These are phyloP conservation scores for Tragelaphus scriptus DNA, from an alignment of 2,113 vertebrate species.

Conservation along the genomic window DNA sequence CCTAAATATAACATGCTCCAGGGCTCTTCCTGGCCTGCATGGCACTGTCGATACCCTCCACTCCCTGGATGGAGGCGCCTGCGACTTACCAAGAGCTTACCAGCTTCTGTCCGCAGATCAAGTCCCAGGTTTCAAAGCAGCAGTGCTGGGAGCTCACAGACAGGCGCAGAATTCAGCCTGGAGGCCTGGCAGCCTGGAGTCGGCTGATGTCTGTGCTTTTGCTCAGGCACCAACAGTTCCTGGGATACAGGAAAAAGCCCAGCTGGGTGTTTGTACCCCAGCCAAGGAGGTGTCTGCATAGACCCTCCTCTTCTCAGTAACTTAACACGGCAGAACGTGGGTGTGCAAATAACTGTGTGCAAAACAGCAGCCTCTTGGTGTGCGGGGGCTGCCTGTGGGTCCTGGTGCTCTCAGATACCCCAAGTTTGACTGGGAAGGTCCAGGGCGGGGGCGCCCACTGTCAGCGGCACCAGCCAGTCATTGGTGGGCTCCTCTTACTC, in stretches of 20 bases:
- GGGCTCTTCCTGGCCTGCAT: background rate
- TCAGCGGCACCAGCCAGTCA: background rate
- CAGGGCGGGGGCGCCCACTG: background rate
- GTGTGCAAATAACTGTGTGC: background rate
- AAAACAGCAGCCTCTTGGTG: background rate
- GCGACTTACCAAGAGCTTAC: background rate
- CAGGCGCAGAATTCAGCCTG: background rate
- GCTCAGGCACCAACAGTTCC: background rate
- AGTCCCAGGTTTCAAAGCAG: background rate
- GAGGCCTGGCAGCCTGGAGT: background rate
- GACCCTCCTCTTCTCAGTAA: background rate
- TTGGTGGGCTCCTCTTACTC: background rate
- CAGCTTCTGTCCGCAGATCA: background rate
- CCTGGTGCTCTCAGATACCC: background rate
- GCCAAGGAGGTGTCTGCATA: background rate
- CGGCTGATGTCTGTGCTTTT: background rate
- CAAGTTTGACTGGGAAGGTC: background rate
- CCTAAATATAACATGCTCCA: conserved; percentile 45
- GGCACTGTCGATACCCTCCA: background rate
- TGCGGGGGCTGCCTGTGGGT: background rate
- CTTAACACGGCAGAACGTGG: background rate
- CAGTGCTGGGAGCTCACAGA: background rate
- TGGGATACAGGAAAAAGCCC: background rate
- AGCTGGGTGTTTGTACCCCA: conserved; percentile 23
- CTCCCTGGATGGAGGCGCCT: background rate